phyloP scores from a whole-genome alignment of 2,113 vertebrate genomes.

The Tringa solitaria region DNA sequence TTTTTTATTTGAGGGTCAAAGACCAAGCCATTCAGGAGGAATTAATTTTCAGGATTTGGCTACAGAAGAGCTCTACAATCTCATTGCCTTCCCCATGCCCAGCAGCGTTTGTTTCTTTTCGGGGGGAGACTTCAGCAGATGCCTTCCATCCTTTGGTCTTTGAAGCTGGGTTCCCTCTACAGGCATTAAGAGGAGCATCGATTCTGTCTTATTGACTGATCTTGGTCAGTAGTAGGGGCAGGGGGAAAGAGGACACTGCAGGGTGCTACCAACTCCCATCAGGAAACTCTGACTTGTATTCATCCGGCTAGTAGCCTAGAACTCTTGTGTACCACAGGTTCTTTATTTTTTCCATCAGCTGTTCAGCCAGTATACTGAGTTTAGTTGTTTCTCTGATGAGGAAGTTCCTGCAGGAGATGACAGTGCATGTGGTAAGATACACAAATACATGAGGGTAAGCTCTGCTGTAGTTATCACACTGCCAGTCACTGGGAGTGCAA shows the following conservation, averaged over 20 bases:
- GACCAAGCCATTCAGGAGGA: constrained; percentile 24
- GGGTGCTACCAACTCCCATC: neutral
- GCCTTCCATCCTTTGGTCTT: constrained; percentile 6
- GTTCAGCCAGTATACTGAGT: constrained; percentile 34
- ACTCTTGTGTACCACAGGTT: neutral
- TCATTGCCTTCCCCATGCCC: neutral
- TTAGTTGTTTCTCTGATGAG: constrained; percentile 37
- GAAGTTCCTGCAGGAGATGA: constrained; percentile 47
- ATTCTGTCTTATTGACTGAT: constrained; percentile 30
- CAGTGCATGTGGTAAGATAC: neutral
- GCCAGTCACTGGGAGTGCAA: neutral
- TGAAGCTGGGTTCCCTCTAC: constrained; percentile 17
- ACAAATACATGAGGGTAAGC: neutral
- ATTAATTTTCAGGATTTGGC: constrained; percentile 58
- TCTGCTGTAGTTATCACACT: neutral
- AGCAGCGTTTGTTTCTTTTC: neutral
- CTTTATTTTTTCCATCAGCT: constrained; percentile 42
- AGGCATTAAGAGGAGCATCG: constrained; percentile 5
- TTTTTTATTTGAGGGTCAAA: constrained; percentile 29
- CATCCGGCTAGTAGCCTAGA: constrained; percentile 26
- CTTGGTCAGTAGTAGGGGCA: neutral
- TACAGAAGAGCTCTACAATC: constrained; percentile 35
- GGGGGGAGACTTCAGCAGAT: neutral
- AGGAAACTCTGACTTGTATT: neutral
- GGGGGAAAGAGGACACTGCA: neutral